phyloP scores from a whole-genome alignment of 30 jellyfish, hydroid and myxozoan genomes.

The Cassiopea xamachana region DNA sequence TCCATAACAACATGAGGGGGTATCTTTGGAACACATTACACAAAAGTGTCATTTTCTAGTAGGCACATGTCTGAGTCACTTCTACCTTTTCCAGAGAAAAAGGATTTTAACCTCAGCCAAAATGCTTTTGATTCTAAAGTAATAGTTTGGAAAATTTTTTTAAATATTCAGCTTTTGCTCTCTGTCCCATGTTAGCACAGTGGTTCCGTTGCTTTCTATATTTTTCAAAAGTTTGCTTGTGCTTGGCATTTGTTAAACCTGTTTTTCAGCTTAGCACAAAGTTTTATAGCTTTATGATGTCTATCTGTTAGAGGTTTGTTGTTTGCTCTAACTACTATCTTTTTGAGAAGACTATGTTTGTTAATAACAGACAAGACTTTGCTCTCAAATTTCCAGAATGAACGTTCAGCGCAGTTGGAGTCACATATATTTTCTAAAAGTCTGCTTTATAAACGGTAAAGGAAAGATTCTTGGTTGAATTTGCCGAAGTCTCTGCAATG shows the following conservation, averaged over 20 bases:
- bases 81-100: neutral
- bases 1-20: too few relatives aligned
- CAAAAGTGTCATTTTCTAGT: neutral
- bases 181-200: neutral
- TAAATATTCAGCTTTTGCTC: neutral
- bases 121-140: neutral
- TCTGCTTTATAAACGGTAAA: neutral
- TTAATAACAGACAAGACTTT: constrained; percentile 1
- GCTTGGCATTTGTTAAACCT: neutral
- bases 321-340: constrained; percentile 2
- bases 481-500: constrained; percentile 5
- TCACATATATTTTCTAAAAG: neutral
- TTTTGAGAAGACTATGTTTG: neutral
- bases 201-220: neutral
- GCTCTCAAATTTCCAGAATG: neutral
- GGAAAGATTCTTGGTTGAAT: constrained; percentile 2
- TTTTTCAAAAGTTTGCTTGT: neutral
- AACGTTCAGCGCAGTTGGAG: constrained; percentile 6
- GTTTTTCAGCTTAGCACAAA: neutral
- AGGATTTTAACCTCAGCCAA: neutral
- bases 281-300: constrained; percentile 13
- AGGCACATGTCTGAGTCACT: neutral
- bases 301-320: constrained; percentile 7
- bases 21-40: neutral
- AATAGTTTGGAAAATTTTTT: neutral